Evolutionary conservation across 2,113 vertebrate species (phyloP), one percentile per base, ranked within the genome.

Genomic region (Datnioides undecimradiatus): DNA sequence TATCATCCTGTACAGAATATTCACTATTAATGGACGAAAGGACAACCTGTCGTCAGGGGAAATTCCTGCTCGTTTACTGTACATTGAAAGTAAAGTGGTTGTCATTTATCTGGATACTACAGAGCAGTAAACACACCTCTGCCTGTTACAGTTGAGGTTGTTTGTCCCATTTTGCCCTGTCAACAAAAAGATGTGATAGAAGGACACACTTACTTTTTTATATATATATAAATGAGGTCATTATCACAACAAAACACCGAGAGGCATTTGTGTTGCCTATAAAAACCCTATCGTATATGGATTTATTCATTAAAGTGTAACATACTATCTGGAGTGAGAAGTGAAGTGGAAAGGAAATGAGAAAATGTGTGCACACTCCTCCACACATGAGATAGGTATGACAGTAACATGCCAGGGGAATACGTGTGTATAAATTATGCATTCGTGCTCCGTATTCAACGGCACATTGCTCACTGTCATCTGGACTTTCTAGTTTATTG

Each of bases 271-370:
- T 54, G n/a, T 1, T n/a, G 5, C 7, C 54, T 45, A 16, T 46
- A 73, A 74, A 80, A 75, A 49, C 16, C 63, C 40, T n/a, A 74
- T 80, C 21, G 2, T 75, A 6, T 65, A 86, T 86, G 63, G 58
- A 91, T 88, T 77, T 86, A 84, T 91, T 87, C 79, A 87, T 81
- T 76, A 84, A 87, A 87, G 10, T 27, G 8, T 31, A 58, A 66
- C 60, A 73, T 31, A 38, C n/a, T 40, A 51, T 13, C 59, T 3
- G 68, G 23, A 59, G 55, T 67, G 51, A 46, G 60, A 70, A 86
- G 62, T 23, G 40, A 78, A 79, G 76, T 54, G 54, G 29, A 57
- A 45, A n/a, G 55, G 57, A 48, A 67, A 79, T 33, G 48, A 64
- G 43, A 25, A 59, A 46, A 25, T 57, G 36, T 36, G 75, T 74